Base-by-base conservation (phyloP, 2,113 vertebrate genomes). In the Canis aureus region DNA sequence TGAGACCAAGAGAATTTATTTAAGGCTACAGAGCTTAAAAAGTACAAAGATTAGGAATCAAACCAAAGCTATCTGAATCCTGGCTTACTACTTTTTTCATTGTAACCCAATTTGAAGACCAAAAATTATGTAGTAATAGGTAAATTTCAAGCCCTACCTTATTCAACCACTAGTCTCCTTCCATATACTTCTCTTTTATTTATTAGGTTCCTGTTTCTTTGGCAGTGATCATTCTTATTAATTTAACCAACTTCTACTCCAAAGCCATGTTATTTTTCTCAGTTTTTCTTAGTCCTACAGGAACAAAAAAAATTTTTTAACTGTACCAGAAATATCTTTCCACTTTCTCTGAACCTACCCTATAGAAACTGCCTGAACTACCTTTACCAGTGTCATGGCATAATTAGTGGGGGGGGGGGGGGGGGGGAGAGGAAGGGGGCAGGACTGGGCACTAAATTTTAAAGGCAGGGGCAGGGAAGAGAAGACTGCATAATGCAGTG, bases 241-340 rank as follows among this genome's bases (percentile, higher is more conserved):
- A 87, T 38, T 60, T 66, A 85, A 51, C 20, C 57, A 73, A 85
- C 11, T 86, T 79, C 8, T 29, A 69, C 17, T 76, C 22, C 38
- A 93, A 90, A 82, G 27, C 8, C 11, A 87, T 38, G 19, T 5
- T 90, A 69, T 86, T 92, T 67, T 95, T 67, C 49, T 89, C 78
- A 69, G 32, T 82, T 90, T 90, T 87, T 60, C 49, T 55, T 38
- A 81, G 38, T 38, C 43, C 20, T 76, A 62, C 7, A 93, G n/a
- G 67, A 95, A 81, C 20, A 90, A 67, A 95, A 35, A 76, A 80
- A n/a, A 78, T 91, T 59, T 89, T 92, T 59, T 43, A 80, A 93
- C 22, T 85, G 25, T 69, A 11, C 27, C 49, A 92, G 73, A 95
- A 66, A 80, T 38, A 89, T 69, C 49, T 80, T 97, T 90, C 51